Evolutionary conservation across 2,888 invertebrate species (phyloP).

Genomic region (Lasius fuliginosus): DNA sequence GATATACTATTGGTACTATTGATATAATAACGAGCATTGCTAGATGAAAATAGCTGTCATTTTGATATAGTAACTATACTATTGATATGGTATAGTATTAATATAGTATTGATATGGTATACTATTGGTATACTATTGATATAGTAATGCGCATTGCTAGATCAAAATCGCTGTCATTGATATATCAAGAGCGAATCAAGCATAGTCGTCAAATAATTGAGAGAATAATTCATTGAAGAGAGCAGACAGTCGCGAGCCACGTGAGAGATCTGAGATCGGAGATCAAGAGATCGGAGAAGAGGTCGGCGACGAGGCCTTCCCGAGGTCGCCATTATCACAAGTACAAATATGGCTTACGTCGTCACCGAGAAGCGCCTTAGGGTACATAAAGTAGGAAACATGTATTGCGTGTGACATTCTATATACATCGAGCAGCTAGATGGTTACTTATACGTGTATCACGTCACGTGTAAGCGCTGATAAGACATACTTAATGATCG

Average conservation of each 20-base stretch:
- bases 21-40: no score
- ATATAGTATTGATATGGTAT: no score
- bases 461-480: slow-evolving; percentile 13
- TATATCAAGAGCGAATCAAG: not conserved
- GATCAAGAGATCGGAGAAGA: slow-evolving; percentile 34
- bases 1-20: no score
- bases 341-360: slow-evolving; percentile 62
- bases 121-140: no score
- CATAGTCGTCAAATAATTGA: not conserved
- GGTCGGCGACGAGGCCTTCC: slow-evolving; percentile 54
- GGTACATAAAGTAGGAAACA: slow-evolving; percentile 39
- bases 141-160: not conserved
- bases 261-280: not conserved
- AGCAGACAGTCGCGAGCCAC: not conserved
- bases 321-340: slow-evolving; percentile 65
- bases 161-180: slow-evolving; percentile 15
- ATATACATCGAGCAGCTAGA: slow-evolving; percentile 21
- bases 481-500: slow-evolving; percentile 20
- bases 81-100: no score
- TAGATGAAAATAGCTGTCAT: no score
- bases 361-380: slow-evolving; percentile 53
- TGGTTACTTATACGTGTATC: slow-evolving; percentile 11
- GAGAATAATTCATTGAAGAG: not conserved
- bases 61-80: no score
- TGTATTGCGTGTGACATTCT: slow-evolving; percentile 11